phyloP scores from a whole-genome alignment of 1,140 invertebrate genomes.

The Drosophila pectinifera region DNA sequence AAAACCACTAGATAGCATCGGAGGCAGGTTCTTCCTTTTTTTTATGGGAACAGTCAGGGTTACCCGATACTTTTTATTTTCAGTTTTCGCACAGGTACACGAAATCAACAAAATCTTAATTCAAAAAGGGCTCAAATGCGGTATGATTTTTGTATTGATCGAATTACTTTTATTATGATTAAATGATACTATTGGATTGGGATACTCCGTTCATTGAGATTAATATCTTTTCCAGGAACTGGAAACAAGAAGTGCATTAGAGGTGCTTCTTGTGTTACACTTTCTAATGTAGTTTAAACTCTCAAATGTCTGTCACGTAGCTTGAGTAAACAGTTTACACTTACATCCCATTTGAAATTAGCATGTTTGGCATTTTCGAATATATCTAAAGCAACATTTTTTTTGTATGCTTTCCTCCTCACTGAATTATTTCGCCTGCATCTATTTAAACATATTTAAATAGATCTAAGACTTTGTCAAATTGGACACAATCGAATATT shows the following conservation, averaged over 20 bases:
- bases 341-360: slow-evolving; percentile 7
- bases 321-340: slow-evolving; percentile 20
- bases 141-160: slow-evolving; percentile 66
- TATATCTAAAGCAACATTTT: too few species aligned
- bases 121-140: slow-evolving; percentile 53
- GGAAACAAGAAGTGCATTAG: slow-evolving; percentile 13
- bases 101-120: slow-evolving; percentile 17
- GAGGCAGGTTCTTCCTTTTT: slow-evolving; percentile 33
- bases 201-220: neutral
- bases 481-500: neutral
- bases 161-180: slow-evolving; percentile 41
- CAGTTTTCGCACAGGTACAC: slow-evolving; percentile 41
- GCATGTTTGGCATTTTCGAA: too few species aligned
- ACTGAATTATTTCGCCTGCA: slow-evolving; percentile 57
- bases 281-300: slow-evolving; percentile 34
- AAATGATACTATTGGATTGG: slow-evolving; percentile 5
- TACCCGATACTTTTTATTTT: slow-evolving; percentile 62
- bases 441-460: slow-evolving; percentile 59
- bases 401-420: neutral
- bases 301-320: slow-evolving; percentile 53
- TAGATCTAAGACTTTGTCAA: slow-evolving; percentile 29
- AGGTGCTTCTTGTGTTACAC: slow-evolving; percentile 50
- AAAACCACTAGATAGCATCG: slow-evolving; percentile 21
- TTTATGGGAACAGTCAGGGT: slow-evolving; percentile 46
- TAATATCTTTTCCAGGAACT: slow-evolving; percentile 1